A percentile compares a stretch with the other conserved stretches of the same genome.
These are phyloP conservation scores for Hydriomena furcata DNA, from an alignment of 2,888 invertebrate genomes.

Conservation along the genomic window DNA sequence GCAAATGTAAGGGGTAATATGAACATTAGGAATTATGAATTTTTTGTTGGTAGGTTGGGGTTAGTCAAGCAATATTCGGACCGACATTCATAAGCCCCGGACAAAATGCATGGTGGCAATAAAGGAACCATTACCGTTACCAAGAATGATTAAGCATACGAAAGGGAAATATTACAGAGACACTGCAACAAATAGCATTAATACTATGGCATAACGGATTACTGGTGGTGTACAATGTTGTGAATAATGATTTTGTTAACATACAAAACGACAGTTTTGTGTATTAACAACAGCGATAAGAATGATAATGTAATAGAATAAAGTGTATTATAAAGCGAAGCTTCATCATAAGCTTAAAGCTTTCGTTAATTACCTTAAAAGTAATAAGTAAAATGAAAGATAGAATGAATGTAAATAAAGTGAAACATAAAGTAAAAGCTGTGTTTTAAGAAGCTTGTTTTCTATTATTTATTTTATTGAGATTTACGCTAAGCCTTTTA, in stretches of 20 bases:
- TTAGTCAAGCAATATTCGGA: conserved; percentile 43
- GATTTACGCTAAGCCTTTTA: conserved; percentile 46
- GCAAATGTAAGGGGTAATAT: conserved; percentile 1
- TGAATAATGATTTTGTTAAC: conserved; percentile 26
- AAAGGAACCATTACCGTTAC: conserved; percentile 78
- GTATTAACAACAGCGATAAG: conserved; percentile 38
- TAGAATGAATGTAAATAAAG: conserved; percentile 36
- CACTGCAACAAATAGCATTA: conserved; percentile 31
- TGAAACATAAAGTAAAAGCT: conserved; percentile 44
- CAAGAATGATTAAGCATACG: conserved; percentile 82
- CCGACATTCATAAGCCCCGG: conserved; percentile 56
- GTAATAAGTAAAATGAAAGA: conserved; percentile 26
- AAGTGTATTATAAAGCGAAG: conserved; percentile 54
- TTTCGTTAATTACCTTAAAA: conserved; percentile 18
- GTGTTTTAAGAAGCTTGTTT: conserved; percentile 43
- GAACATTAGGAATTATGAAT: conserved; percentile 5
- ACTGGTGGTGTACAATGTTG: conserved; percentile 23
- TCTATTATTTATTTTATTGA: conserved; percentile 31
- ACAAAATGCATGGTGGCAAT: conserved; percentile 64
- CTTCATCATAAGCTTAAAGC: conserved; percentile 55
- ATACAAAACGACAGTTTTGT: conserved; percentile 38
- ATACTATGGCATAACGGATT: conserved; percentile 21
- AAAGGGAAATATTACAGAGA: conserved; percentile 69
- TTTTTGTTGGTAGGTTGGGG: conserved; percentile 41
- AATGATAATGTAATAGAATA: conserved; percentile 37